A percentile compares a stretch with the other conserved stretches of the same genome.
Evolutionary conservation across 30 jellyfish, hydroid and myxozoan species (phyloP).

Genomic region (Pelagia noctiluca): DNA sequence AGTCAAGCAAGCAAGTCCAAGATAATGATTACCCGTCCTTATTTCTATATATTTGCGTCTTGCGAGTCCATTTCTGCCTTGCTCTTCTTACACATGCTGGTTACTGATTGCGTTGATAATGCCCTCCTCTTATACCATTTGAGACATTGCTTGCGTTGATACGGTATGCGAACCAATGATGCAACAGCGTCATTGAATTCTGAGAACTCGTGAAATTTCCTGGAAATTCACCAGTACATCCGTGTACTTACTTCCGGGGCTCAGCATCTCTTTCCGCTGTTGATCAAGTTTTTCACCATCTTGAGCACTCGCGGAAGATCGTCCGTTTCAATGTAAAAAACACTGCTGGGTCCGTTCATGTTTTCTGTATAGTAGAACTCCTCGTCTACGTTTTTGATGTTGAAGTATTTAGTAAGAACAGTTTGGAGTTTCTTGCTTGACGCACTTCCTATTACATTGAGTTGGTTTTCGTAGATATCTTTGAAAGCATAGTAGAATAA

Average conservation of each 20-base stretch:
- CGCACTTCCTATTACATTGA: conserved; percentile 3
- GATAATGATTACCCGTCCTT: background rate
- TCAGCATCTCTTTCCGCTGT: background rate
- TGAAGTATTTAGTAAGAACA: background rate
- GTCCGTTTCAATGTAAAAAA: background rate
- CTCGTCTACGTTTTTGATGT: background rate
- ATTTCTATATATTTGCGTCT: background rate
- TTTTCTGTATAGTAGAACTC: conserved; percentile 2
- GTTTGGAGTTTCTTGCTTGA: background rate
- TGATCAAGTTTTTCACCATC: background rate
- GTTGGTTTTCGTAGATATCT: background rate
- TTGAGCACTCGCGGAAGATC: background rate
- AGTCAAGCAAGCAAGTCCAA: too few relatives aligned
- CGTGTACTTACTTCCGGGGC: background rate
- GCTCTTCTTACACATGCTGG: too few relatives aligned
- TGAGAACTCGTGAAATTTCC: background rate
- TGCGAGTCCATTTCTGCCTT: background rate
- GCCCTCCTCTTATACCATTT: too few relatives aligned
- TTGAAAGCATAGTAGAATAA: background rate
- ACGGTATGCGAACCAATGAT: background rate
- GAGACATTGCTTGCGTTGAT: background rate
- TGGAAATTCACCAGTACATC: background rate
- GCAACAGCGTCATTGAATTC: background rate
- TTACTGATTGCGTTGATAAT: too few relatives aligned
- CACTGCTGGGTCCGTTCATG: background rate